Evolutionary conservation across 2,888 invertebrate genomes (phyloP).

Genomic region (Erebia aethiops): DNA sequence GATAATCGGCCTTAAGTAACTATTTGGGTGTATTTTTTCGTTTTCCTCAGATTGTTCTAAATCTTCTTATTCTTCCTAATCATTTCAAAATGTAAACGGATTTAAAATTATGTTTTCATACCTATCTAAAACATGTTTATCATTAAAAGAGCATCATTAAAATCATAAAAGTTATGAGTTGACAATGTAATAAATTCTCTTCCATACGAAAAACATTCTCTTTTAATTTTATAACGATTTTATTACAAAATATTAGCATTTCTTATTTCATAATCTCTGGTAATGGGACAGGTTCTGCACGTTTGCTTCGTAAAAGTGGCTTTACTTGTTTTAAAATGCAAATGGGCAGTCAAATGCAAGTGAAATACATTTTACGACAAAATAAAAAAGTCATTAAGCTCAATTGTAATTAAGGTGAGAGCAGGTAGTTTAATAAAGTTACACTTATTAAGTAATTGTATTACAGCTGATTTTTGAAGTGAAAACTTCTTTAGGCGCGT

Average conservation of each 20-base stretch:
- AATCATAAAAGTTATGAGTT: not conserved
- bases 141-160: constrained; percentile 3
- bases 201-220: constrained; percentile 12
- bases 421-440: constrained; percentile 24
- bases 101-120: no score
- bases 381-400: constrained; percentile 20
- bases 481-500: no score
- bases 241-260: constrained; percentile 16
- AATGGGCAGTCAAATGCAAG: not conserved
- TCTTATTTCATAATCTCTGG: constrained; percentile 19
- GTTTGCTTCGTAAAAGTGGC: constrained; percentile 6
- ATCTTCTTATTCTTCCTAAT: not conserved
- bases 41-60: no score
- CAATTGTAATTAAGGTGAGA: constrained; percentile 17
- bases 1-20: no score
- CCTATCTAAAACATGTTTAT: not conserved
- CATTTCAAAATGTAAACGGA: not conserved
- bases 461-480: not conserved
- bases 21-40: no score
- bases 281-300: constrained; percentile 7
- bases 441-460: not conserved
- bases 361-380: constrained; percentile 10
- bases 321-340: constrained; percentile 18
- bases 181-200: not conserved
- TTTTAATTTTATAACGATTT: constrained; percentile 5